Conservation (phyloP, 1,140 invertebrate genomes). For the Solenopsis invicta region DNA sequence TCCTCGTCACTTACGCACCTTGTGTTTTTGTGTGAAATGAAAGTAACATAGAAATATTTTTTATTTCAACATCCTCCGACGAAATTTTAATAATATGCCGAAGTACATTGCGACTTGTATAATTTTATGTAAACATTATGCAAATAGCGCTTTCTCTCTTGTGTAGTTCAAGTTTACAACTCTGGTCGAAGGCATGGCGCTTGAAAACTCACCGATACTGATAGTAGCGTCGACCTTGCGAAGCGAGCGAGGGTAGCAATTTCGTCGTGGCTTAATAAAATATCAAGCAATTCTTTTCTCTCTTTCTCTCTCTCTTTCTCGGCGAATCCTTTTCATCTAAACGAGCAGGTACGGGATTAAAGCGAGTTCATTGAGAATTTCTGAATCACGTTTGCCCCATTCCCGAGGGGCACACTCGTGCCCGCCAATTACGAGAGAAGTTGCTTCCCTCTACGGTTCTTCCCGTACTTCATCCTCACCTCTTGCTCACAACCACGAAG, state of each 20-base stretch:
- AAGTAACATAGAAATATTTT: background rate
- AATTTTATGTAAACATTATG: background rate
- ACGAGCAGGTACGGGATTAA: conserved; percentile 43
- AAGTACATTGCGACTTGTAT: background rate
- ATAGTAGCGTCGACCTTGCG: conserved; percentile 34
- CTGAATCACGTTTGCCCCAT: conserved; percentile 66
- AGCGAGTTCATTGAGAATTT: conserved; percentile 67
- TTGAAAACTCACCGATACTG: conserved; percentile 18
- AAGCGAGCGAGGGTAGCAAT: conserved; percentile 43
- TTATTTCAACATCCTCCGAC: background rate
- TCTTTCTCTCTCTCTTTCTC: background rate
- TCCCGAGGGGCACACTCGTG: conserved; percentile 70
- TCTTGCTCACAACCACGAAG: conserved; percentile 40
- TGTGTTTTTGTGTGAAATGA: background rate
- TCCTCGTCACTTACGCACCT: background rate
- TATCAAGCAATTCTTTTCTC: conserved; percentile 44
- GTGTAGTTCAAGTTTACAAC: background rate
- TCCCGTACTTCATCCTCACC: conserved; percentile 40
- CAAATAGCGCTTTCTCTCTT: background rate
- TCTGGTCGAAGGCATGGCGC: background rate
- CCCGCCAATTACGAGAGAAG: conserved; percentile 63
- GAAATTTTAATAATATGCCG: background rate
- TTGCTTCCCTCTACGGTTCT: conserved; percentile 60
- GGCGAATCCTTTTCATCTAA: conserved; percentile 55
- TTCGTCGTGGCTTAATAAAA: conserved; percentile 63